Evolutionary conservation across 2,888 invertebrate genomes (phyloP), one percentile per base, ranked within the genome.

Genomic region (Athripsodes cinereus): DNA sequence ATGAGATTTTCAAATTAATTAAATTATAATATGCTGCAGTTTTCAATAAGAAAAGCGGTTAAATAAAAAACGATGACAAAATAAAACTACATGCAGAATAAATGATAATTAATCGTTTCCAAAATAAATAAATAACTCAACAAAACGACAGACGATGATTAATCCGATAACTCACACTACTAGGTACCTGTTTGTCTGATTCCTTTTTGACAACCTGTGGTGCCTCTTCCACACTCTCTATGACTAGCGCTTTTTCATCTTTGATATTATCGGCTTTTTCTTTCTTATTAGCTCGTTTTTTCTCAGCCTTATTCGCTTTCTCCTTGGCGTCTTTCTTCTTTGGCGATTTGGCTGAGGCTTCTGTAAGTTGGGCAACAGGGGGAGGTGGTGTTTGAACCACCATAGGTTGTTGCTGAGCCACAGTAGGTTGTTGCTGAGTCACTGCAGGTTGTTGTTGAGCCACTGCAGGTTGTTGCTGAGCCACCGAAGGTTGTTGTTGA

Each of bases 291-390:
- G 57, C 57, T 22, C 57, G 52, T 26, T 68, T 71, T 65, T 71
- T 72, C 62, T 72, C 71, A 20, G 70, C 69, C 63, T 72, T 72
- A 65, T 70, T 70, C 60, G 68, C 70, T 65, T 72, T 71, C 53
- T 72, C 72, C 40, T 40, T 40, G 2, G n/a, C 40, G 13, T 40
- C 40, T 66, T 72, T 72, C n/a, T 67, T 66, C 52, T 69, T 69
- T 52, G 62, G 65, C 40, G 67, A 18, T 58, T 60, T 52, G n/a
- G 19, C 31, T 19, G 35, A 22, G 13, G 52, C 47, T 22, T 55
- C 53, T 18, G 44, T n/a, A 8, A n/a, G n/a, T n/a, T n/a, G n/a
- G n/a, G n/a, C n/a, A n/a, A n/a, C n/a, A n/a, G n/a, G n/a, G 8
- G 31, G 34, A 2, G 52, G 13, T 2, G 34, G 19, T 5, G n/a